A percentile compares a stretch with the other conserved stretches of the same genome.
Evolutionary conservation across 2,888 invertebrate species (phyloP).

Genomic region (Spicauda simplicius): DNA sequence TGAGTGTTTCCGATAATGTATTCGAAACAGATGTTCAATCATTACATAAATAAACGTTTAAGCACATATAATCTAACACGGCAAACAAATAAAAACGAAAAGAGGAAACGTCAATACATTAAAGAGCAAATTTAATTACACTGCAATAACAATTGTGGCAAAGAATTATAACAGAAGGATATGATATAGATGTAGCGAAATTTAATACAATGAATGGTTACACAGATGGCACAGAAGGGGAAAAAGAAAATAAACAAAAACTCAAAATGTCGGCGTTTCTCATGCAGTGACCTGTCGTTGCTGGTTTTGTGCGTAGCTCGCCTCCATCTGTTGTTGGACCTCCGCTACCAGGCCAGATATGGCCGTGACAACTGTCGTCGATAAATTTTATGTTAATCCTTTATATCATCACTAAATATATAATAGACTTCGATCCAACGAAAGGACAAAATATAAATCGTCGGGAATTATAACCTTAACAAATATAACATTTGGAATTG

Average conservation of each 20-base stretch:
- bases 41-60: background rate
- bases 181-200: constrained; percentile 35
- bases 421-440: background rate
- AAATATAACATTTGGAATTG: too few relatives aligned
- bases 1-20: background rate
- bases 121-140: background rate
- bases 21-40: background rate
- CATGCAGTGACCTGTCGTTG: constrained; percentile 83
- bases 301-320: constrained; percentile 78
- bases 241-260: constrained; percentile 39
- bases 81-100: background rate
- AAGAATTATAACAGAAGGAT: constrained; percentile 10
- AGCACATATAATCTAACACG: background rate
- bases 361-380: constrained; percentile 89
- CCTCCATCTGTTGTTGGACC: constrained; percentile 90
- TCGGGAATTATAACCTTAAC: too few relatives aligned
- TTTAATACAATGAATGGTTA: constrained; percentile 13
- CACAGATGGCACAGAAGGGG: constrained; percentile 14
- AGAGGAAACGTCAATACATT: background rate
- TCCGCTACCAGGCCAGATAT: constrained; percentile 92
- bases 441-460: too few relatives aligned
- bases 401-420: constrained; percentile 1
- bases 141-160: constrained; percentile 16
- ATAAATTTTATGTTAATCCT: constrained; percentile 46
- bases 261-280: constrained; percentile 32